These are phyloP conservation scores for Halocaridina rubra DNA, from an alignment of 2,888 invertebrate genomes.

Conservation along the genomic window DNA sequence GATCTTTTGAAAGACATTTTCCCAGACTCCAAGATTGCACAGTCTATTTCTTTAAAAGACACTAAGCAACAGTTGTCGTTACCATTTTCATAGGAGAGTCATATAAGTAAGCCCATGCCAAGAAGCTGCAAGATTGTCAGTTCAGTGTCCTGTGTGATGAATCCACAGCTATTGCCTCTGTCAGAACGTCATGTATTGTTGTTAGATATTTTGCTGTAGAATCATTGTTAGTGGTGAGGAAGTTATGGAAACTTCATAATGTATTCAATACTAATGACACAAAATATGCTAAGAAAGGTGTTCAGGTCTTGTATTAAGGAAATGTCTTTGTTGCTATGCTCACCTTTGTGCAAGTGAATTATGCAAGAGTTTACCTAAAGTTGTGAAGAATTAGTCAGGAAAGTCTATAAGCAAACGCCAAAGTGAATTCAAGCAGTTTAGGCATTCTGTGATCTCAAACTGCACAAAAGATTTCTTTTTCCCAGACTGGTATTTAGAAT, in stretches of 20 bases:
- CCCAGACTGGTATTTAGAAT: slow-evolving; percentile 66
- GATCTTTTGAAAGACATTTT: slow-evolving; percentile 22
- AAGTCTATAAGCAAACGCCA: slow-evolving; percentile 65
- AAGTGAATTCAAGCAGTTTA: slow-evolving; percentile 63
- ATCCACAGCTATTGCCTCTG: background rate
- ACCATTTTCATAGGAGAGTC: slow-evolving; percentile 11
- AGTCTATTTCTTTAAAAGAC: slow-evolving; percentile 12
- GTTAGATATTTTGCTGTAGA: slow-evolving; percentile 19
- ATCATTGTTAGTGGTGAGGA: background rate
- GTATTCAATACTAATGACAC: background rate
- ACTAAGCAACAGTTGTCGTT: slow-evolving; percentile 23
- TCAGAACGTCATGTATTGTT: slow-evolving; percentile 16
- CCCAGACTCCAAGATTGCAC: background rate
- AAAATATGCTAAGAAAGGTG: background rate
- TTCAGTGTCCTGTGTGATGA: slow-evolving; percentile 13
- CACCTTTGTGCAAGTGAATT: slow-evolving; percentile 11
- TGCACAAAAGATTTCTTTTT: slow-evolving; percentile 65
- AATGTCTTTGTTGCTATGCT: slow-evolving; percentile 11
- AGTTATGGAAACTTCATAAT: background rate
- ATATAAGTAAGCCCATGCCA: background rate
- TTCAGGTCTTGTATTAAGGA: background rate
- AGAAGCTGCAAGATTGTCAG: background rate
- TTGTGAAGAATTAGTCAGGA: slow-evolving; percentile 66
- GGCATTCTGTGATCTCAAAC: slow-evolving; percentile 63
- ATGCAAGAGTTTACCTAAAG: slow-evolving; percentile 23